Evolutionary conservation across 1,140 invertebrate genomes (phyloP), one percentile per base, ranked within the genome.

Genomic region (Caenorhabditis brenneri): DNA sequence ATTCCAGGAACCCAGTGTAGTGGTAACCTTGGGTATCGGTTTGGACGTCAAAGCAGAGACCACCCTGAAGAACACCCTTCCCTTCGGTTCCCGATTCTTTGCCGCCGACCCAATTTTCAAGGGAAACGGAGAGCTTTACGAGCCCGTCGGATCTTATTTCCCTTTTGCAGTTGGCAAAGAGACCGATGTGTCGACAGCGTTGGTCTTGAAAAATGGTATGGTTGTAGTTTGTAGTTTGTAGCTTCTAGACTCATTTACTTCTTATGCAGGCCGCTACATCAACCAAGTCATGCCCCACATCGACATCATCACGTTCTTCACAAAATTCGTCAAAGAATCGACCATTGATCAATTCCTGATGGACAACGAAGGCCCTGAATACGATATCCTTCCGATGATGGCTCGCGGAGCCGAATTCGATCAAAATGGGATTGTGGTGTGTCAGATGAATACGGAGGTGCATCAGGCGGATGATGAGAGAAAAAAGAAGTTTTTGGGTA

Each of bases 121-220:
- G n/a, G 81, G 81, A 39, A 82, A 82, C 22, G 39, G 46, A 65
- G 81, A 82, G 27, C 81, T 82, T 24, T 82, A 82, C 33, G 81
- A 82, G n/a, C 49, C 79, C 36, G 49, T 81, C 42, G 48, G 48
- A 16, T 27, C 31, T 3, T 51, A 39, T 80, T 53, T 24, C 74
- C 87, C 91, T 92, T 65, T 60, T 65, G 81, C 81, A 16, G 65
- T 82, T 65, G 81, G 81, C 22, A 82, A 82, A 36, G 58, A 65
- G 36, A 65, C 58, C 10, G 58, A 65, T 19, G 58, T 65, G 19
- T 65, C 58, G 58, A 65, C 58, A 19, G 58, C 58, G 16, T 65
- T 65, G 58, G 58, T 65, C 16, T 16, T 65, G 10, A 65, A 65
- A 3, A 65, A 65, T 36, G 29, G 58, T 65, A 12, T n/a, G 58